Base-by-base conservation (phyloP, 1,140 invertebrate species). In the Medauroidea extradentata region DNA sequence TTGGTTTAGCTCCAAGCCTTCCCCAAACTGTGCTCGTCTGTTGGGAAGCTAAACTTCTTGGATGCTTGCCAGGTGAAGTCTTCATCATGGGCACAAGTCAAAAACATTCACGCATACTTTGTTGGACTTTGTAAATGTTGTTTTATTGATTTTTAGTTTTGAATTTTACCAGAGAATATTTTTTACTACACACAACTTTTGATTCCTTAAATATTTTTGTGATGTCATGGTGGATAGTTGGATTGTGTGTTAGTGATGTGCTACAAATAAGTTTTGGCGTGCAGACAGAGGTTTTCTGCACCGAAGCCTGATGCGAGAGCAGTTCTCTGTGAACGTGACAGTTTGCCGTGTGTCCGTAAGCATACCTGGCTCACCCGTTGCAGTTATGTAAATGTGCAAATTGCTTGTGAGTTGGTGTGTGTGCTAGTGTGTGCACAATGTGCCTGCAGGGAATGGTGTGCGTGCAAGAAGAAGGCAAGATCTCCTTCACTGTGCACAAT, bases 381-480 rank as follows among this genome's bases (percentile, higher is more conserved):
- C 18, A 19, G 11, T 14, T 34, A n/a, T 14, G 25, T 53, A 23
- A 23, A n/a, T 2, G 34, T 53, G 25, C 24, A 13, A 39, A 24
- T n/a, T 27, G 39, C 43, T 46, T 57, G 42, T 25, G 1, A 23
- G 27, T 34, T 53, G 25, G 25, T 21, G 38, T 53, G 27, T 53
- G 51, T 54, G 24, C 38, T 25, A 54, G 24, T 3, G 18, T 54
- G 38, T 54, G 19, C 44, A 54, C 43, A 8, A 42, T 68, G 43
- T 69, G 69, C 61, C 64, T 61, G 52, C 63, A 72, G 69, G 69
- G 65, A 58, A 74, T 75, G 72, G 69, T 73, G 61, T 72, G 71
- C 66, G 66, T 57, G 53, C 61, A 54, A 43, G 73, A 68, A 58
- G 73, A 76, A 59, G 69, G 65, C 27, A 75, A 34, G 29, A 34